Conservation (phyloP, 2,113 vertebrate species). For the Chaenogobius annularis region DNA sequence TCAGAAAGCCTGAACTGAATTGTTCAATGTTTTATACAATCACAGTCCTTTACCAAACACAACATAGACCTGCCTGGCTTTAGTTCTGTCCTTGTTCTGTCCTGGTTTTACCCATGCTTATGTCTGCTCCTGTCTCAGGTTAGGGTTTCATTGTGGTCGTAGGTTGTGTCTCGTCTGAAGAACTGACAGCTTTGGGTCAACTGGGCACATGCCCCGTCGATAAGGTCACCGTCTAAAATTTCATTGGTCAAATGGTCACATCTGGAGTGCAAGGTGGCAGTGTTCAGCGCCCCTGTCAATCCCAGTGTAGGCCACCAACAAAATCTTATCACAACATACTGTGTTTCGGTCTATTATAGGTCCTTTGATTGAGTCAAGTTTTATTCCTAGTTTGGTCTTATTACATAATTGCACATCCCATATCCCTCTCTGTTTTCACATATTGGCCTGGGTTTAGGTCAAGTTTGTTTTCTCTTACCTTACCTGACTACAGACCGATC, state of each 20-base stretch:
- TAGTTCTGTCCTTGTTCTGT: neutral
- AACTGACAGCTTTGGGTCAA: slow-evolving; percentile 5
- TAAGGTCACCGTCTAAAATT: neutral
- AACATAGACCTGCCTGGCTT: too few relatives aligned
- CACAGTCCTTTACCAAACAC: neutral
- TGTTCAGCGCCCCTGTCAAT: neutral
- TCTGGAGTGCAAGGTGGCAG: slow-evolving; percentile 5
- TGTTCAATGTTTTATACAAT: too few relatives aligned
- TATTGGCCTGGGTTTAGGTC: too few relatives aligned
- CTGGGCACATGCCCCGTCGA: neutral
- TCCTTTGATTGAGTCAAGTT: neutral
- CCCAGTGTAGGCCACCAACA: slow-evolving; percentile 1
- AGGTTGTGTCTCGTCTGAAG: neutral
- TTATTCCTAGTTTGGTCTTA: neutral
- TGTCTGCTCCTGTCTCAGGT: neutral
- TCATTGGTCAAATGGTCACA: slow-evolving; percentile 3
- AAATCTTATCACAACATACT: neutral
- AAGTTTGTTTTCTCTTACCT: neutral
- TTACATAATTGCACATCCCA: neutral
- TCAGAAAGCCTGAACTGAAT: neutral
- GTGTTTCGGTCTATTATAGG: slow-evolving; percentile 4
- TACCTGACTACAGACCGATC: too few relatives aligned
- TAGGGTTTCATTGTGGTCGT: neutral
- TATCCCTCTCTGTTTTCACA: too few relatives aligned
- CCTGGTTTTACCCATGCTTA: neutral